A percentile compares a stretch with the other conserved stretches of the same genome.
Conservation (phyloP, 1,140 invertebrate genomes). For the Vollenhovia emeryi region DNA sequence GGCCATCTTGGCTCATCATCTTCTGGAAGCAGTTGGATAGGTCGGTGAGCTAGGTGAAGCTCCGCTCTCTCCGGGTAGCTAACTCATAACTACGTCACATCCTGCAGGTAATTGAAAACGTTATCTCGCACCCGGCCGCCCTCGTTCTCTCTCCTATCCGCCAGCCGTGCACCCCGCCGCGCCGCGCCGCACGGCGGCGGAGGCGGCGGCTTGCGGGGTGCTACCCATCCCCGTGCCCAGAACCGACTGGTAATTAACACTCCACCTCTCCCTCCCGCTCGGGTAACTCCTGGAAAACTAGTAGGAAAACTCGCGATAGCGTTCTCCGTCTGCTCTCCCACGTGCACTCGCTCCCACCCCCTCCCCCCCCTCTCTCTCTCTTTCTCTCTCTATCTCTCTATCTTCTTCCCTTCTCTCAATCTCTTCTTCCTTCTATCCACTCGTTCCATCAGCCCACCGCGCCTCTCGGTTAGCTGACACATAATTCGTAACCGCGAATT, state of each 20-base stretch:
- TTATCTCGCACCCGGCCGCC: slow-evolving; percentile 81
- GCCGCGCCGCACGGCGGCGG: neutral
- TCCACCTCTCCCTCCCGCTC: slow-evolving; percentile 65
- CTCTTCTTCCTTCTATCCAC: slow-evolving; percentile 45
- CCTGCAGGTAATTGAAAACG: slow-evolving; percentile 86
- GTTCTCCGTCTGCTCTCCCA: slow-evolving; percentile 56
- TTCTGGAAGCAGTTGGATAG: slow-evolving; percentile 75
- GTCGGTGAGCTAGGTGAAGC: slow-evolving; percentile 69
- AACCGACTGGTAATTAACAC: slow-evolving; percentile 83
- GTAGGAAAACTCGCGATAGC: slow-evolving; percentile 81
- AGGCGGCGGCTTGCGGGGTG: slow-evolving; percentile 43
- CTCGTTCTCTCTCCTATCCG: slow-evolving; percentile 39
- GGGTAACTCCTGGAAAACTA: slow-evolving; percentile 81
- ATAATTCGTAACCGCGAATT: slow-evolving; percentile 76
- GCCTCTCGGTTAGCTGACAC: slow-evolving; percentile 62
- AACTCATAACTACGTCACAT: slow-evolving; percentile 85
- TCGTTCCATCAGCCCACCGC: slow-evolving; percentile 47
- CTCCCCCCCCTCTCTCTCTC: slow-evolving; percentile 28
- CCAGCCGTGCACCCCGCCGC: slow-evolving; percentile 35
- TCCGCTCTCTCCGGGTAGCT: slow-evolving; percentile 77
- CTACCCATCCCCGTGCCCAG: slow-evolving; percentile 52
- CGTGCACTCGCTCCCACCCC: slow-evolving; percentile 44
- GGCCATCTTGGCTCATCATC: slow-evolving; percentile 81
- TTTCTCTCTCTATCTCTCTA: slow-evolving; percentile 38
- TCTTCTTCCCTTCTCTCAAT: slow-evolving; percentile 37